Percentiles rank a stretch among this genome's conserved stretches.
These are phyloP conservation scores for Xestobium rufovillosum DNA, from an alignment of 2,888 invertebrate genomes.

Conservation along the genomic window DNA sequence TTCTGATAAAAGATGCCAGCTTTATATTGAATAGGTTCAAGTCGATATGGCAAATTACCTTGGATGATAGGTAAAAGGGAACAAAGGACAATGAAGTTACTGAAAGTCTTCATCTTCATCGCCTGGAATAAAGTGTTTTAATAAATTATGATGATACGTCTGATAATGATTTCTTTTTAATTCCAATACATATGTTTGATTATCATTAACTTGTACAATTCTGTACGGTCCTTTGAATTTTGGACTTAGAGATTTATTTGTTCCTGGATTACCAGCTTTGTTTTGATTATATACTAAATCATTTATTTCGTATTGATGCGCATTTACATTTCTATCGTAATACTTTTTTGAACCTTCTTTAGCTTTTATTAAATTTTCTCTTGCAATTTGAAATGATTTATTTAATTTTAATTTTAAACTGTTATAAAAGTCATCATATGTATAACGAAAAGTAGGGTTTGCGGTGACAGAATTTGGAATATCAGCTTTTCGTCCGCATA, in stretches of 20 bases:
- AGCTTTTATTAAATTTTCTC: conserved; percentile 20
- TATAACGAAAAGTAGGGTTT: conserved; percentile 23
- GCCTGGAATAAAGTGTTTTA: conserved; percentile 1
- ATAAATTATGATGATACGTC: background rate
- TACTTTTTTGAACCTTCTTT: conserved; percentile 22
- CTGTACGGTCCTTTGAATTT: background rate
- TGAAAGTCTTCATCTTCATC: too few species aligned
- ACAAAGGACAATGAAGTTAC: background rate
- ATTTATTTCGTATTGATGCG: background rate
- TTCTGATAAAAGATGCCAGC: background rate
- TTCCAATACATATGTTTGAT: background rate
- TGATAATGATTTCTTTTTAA: background rate
- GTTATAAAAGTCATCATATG: conserved; percentile 22
- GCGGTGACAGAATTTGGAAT: conserved; percentile 23
- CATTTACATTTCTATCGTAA: conserved; percentile 18
- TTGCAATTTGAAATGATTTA: conserved; percentile 21
- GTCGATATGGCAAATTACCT: too few species aligned
- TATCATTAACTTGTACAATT: background rate
- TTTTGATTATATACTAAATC: background rate
- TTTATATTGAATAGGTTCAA: background rate
- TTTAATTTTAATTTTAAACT: conserved; percentile 20
- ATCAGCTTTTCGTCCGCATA: conserved; percentile 25
- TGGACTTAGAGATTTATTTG: background rate
- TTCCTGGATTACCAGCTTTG: background rate
- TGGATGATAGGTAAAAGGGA: too few species aligned